Conservation (phyloP, 2,113 vertebrate genomes). For the Grammomys dolichurus region DNA sequence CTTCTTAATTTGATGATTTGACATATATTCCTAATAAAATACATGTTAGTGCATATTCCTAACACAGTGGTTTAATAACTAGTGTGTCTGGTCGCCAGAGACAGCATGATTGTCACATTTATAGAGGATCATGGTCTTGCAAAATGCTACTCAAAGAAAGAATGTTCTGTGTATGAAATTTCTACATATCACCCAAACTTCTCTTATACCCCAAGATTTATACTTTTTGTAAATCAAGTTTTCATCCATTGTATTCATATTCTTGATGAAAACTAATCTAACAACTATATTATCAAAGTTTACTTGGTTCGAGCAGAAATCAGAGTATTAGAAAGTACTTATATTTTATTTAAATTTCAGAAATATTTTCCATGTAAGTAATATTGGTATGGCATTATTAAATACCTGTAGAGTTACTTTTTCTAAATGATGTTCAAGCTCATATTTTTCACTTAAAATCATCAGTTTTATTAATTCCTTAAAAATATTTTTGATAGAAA, state of each 20-base stretch:
- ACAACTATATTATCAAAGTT: slow-evolving; percentile 42
- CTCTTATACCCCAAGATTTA: background rate
- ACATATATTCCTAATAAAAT: slow-evolving; percentile 36
- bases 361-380: slow-evolving; percentile 33
- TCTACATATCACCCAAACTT: background rate
- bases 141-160: background rate
- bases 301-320: slow-evolving; percentile 47
- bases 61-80: slow-evolving; percentile 44
- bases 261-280: slow-evolving; percentile 45
- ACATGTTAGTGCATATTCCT: slow-evolving; percentile 37
- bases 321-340: slow-evolving; percentile 46
- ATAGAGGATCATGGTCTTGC: background rate
- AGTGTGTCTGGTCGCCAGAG: background rate
- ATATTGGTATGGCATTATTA: slow-evolving; percentile 30
- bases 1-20: slow-evolving; percentile 61
- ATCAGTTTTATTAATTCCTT: background rate
- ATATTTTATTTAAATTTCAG: slow-evolving; percentile 44
- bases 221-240: slow-evolving; percentile 17
- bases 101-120: slow-evolving; percentile 27
- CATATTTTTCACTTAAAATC: background rate
- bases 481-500: background rate
- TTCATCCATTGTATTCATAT: slow-evolving; percentile 46
- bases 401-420: background rate
- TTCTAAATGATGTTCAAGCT: slow-evolving; percentile 32
- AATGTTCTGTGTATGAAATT: slow-evolving; percentile 16